These are phyloP conservation scores for Drosophila watanabei DNA, from an alignment of 1,140 invertebrate genomes.

Conservation along the genomic window DNA sequence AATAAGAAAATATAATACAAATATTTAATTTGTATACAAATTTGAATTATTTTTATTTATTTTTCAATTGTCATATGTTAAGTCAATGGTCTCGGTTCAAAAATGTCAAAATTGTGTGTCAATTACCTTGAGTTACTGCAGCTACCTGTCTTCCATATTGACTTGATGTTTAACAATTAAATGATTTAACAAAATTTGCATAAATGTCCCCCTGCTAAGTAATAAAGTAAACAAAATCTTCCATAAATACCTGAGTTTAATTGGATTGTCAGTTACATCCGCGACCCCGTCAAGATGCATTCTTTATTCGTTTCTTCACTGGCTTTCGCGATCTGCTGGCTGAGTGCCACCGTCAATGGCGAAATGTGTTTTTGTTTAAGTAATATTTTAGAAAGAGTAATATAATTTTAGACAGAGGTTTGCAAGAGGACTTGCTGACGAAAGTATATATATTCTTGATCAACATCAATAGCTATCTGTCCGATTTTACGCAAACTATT, in stretches of 20 bases:
- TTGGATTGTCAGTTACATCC: background rate
- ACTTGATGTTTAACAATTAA: background rate
- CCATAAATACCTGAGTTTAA: background rate
- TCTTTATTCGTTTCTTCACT: background rate
- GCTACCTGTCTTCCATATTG: background rate
- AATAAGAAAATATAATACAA: too few relatives aligned
- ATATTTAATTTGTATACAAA: too few relatives aligned
- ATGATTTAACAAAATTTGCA: background rate
- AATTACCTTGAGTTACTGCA: background rate
- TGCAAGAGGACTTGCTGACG: too few relatives aligned
- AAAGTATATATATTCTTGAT: too few relatives aligned
- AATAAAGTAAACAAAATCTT: background rate
- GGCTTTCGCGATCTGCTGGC: background rate
- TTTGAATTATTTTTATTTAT: too few relatives aligned
- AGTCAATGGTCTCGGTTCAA: background rate
- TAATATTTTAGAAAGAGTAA: too few relatives aligned
- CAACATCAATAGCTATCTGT: too few relatives aligned
- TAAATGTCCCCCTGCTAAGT: background rate
- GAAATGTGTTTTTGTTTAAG: background rate
- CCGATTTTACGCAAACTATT: too few relatives aligned
- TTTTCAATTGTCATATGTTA: background rate
- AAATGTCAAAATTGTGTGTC: background rate
- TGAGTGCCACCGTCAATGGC: background rate
- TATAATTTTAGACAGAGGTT: too few relatives aligned
- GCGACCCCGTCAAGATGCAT: background rate